Evolutionary conservation across 2,797 vertebrate species (phyloP), one percentile per base, ranked within the genome.

Genomic region (Falco biarmicus): DNA sequence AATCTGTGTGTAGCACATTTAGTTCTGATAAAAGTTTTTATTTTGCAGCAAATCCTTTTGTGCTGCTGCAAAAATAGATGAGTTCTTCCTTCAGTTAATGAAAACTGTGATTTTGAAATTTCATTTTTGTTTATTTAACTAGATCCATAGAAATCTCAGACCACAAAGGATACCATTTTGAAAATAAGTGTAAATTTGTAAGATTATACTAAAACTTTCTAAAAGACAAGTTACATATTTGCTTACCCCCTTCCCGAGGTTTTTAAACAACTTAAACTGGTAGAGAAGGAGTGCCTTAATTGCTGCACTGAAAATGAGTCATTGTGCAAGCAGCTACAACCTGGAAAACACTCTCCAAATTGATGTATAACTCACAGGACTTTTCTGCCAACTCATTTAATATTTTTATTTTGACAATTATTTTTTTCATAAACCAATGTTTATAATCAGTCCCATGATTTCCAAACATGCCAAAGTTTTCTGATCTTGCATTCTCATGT

Each of bases 171-270:
- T 18, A 73, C 28, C 31, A 9, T 48, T 59, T n/a, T n/a, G 56
- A 69, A 84, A 69, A 59, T 1, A 60, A 60, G n/a, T 0, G 4
- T 39, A 50, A 70, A 43, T 65, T 26, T 32, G 3, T 51, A 56
- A 65, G 29, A 26, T 31, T 24, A 60, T 48, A 47, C n/a, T 50
- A 79, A 59, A 75, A 68, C 22, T 57, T 78, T 28, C 12, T 16
- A 80, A 50, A 4, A 79, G n/a, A 68, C 9, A 87, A 65, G 13
- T 34, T n/a, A 54, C 29, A 74, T 34, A 63, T n/a, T 74, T 92
- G 34, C 9, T 51, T 9, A 60, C 7, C 7, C 2, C 9, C 31
- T 53, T 1, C 0, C 4, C 1, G 0, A 84, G 48, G 20, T n/a
- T 76, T 28, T 74, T 43, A 93, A 82, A 80, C 45, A 83, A 82